Percentiles rank a stretch among this genome's conserved stretches.
Evolutionary conservation across 2,113 vertebrate genomes (phyloP).

Genomic region (Anolis sagrei): DNA sequence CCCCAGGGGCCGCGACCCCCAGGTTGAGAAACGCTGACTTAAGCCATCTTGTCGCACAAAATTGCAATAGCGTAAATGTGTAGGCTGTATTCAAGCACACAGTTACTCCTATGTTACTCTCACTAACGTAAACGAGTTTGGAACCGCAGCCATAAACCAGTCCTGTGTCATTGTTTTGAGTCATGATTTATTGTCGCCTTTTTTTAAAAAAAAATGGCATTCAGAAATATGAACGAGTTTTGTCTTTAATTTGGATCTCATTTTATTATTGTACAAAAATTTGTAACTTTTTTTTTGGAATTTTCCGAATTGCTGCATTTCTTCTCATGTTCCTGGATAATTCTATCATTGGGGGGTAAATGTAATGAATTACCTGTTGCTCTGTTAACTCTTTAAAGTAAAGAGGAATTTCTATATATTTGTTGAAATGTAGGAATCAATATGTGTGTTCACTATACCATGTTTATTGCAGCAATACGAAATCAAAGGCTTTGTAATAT

Average conservation of each 20-base stretch:
- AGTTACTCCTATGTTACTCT: not conserved
- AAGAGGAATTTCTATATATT: slow-evolving; percentile 76
- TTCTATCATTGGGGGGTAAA: slow-evolving; percentile 58
- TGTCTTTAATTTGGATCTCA: slow-evolving; percentile 68
- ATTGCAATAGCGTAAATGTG: slow-evolving; percentile 61
- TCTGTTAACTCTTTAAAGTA: slow-evolving; percentile 78
- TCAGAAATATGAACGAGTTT: slow-evolving; percentile 59
- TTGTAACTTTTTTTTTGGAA: slow-evolving; percentile 45
- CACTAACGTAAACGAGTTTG: not conserved
- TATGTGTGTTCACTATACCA: slow-evolving; percentile 73
- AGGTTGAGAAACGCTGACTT: too few species aligned
- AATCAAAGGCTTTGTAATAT: slow-evolving; percentile 70
- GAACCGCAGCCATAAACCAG: not conserved
- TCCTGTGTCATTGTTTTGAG: slow-evolving; percentile 57
- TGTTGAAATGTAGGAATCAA: slow-evolving; percentile 73
- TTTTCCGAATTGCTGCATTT: slow-evolving; percentile 73
- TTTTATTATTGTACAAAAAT: slow-evolving; percentile 57
- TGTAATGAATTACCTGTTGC: slow-evolving; percentile 74
- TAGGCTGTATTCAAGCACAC: slow-evolving; percentile 15
- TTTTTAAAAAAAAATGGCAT: not conserved
- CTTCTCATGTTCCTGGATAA: slow-evolving; percentile 69
- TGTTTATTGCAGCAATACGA: slow-evolving; percentile 69
- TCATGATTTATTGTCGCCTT: slow-evolving; percentile 64
- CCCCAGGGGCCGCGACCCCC: too few species aligned
- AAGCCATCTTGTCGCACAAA: slow-evolving; percentile 64